Base-by-base conservation (phyloP, 2,888 invertebrate genomes). In the Cremastobaeus sp. region DNA sequence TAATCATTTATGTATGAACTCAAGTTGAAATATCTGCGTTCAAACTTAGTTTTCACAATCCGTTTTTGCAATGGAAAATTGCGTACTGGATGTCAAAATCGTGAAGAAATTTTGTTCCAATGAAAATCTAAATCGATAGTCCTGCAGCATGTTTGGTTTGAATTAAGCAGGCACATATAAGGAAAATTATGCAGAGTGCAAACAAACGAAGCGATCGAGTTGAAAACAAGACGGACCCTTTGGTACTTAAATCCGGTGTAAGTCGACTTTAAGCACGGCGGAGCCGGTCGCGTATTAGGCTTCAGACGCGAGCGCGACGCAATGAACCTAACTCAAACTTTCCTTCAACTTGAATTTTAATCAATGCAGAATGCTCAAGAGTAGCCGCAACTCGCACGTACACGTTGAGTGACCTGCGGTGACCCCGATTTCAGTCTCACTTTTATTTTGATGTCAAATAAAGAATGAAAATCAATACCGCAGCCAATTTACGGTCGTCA, bases 391-490 rank as follows among this genome's bases (percentile, higher is more conserved):
- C n/a, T n/a, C n/a, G n/a, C n/a, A 25, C 3, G 21, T 11, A 47
- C 25, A 47, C 18, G 14, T 3, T 34, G 4, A 35, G 28, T 64
- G 64, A 54, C 45, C 52, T 35, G n/a, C n/a, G n/a, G n/a, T n/a
- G n/a, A n/a, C n/a, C n/a, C n/a, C 50, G 35, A 65, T 52, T 65
- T 35, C 20, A 45, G 47, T 54, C 54, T 54, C 54, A 37, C 54
- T 55, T 65, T 65, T 64, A 41, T 64, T 54, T 54, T 45, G 25
- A 18, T 54, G 39, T 45, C 37, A 66, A 65, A 55, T 45, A 55
- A 41, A 21, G 15, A 48, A 48, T 41, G 17, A 48, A 55, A 55
- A 66, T 66, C 65, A 39, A 66, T 65, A 65, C 32, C 1, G n/a
- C n/a, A 18, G 2, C 39, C 28, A 43, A 41, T 55, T 55, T 55